These are phyloP conservation scores for Laticauda laticaudata DNA, from an alignment of 2,113 vertebrate genomes.

Conservation along the genomic window DNA sequence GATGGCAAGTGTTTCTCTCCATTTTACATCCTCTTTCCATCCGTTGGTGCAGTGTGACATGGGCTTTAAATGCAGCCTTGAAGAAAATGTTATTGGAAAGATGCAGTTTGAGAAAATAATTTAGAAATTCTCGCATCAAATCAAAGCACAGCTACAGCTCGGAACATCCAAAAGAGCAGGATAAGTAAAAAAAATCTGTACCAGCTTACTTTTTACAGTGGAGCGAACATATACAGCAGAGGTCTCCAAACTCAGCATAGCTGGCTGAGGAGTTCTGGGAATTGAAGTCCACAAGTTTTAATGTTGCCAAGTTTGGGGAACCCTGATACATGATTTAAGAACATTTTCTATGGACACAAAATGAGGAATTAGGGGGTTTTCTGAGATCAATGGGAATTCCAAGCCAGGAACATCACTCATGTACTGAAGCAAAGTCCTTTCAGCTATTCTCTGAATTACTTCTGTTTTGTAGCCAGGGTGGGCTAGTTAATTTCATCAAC, in stretches of 20 bases:
- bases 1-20: no score
- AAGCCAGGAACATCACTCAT: not conserved
- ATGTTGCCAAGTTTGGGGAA: no score
- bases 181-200: not conserved
- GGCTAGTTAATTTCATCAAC: not conserved
- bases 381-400: not conserved
- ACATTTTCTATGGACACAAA: not conserved
- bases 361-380: not conserved
- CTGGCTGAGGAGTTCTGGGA: no score
- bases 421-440: not conserved
- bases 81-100: not conserved
- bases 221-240: not conserved
- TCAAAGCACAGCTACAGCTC: not conserved
- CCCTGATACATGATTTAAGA: not conserved
- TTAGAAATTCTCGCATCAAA: not conserved
- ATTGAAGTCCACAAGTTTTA: no score
- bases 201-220: not conserved
- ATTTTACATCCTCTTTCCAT: no score
- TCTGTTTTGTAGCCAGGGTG: not conserved
- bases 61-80: not conserved
- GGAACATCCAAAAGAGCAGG: not conserved
- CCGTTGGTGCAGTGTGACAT: no score
- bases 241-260: no score
- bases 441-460: not conserved
- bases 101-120: not conserved